phyloP scores from a whole-genome alignment of 1,140 invertebrate genomes.

The Chymomyza costata region DNA sequence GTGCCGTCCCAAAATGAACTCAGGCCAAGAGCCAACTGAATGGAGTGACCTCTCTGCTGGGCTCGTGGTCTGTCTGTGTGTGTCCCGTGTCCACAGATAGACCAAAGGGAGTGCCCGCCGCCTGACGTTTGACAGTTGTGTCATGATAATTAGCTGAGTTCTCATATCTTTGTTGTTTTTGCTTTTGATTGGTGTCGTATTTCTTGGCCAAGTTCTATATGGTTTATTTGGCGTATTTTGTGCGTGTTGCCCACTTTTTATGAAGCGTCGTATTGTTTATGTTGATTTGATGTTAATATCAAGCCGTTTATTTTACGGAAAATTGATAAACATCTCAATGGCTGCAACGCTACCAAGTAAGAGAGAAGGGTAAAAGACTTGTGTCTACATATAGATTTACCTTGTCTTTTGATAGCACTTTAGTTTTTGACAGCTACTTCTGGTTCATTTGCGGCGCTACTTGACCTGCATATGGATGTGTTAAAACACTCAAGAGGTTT shows the following conservation, averaged over 20 bases:
- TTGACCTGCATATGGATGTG: slow-evolving; percentile 56
- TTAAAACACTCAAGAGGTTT: no score
- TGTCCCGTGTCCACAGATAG: no score
- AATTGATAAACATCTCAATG: slow-evolving; percentile 61
- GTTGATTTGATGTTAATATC: slow-evolving; percentile 69
- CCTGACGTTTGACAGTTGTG: slow-evolving; percentile 61
- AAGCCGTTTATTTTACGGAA: slow-evolving; percentile 46
- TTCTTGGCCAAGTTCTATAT: slow-evolving; percentile 7
- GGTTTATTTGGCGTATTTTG: neutral
- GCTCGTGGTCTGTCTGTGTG: slow-evolving; percentile 24
- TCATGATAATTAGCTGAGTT: slow-evolving; percentile 61
- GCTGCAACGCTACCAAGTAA: neutral
- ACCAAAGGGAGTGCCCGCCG: no score
- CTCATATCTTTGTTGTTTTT: neutral
- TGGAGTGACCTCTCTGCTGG: slow-evolving; percentile 12
- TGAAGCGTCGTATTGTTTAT: slow-evolving; percentile 58
- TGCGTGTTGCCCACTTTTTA: slow-evolving; percentile 52
- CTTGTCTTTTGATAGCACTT: no score
- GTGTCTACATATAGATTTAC: slow-evolving; percentile 60
- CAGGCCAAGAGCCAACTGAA: slow-evolving; percentile 5
- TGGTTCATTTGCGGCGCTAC: slow-evolving; percentile 35
- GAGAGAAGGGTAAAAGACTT: slow-evolving; percentile 3
- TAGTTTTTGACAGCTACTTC: slow-evolving; percentile 19
- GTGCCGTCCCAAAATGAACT: slow-evolving; percentile 3
- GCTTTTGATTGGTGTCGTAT: slow-evolving; percentile 24